A percentile compares a stretch with the other conserved stretches of the same genome.
Evolutionary conservation across 1,140 invertebrate genomes (phyloP).

Genomic region (Hormaphis cornu): DNA sequence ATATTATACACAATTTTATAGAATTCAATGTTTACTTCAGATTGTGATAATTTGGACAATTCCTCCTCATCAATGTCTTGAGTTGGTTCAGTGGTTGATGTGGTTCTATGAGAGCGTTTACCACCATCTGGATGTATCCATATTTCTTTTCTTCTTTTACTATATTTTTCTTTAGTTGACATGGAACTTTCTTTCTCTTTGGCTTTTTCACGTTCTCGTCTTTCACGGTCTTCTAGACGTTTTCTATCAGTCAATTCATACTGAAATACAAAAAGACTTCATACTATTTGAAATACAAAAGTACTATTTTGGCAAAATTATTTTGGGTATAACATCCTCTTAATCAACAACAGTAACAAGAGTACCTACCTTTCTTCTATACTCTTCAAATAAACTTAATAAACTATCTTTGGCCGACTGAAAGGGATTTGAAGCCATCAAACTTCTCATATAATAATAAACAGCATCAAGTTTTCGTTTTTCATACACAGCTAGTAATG

Average conservation of each 20-base stretch:
- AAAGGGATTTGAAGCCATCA: slow-evolving; percentile 88
- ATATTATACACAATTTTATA: slow-evolving; percentile 29
- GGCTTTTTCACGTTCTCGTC: slow-evolving; percentile 48
- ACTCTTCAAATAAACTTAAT: slow-evolving; percentile 82
- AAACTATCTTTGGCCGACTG: slow-evolving; percentile 80
- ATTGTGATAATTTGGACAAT: slow-evolving; percentile 43
- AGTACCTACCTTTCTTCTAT: slow-evolving; percentile 78
- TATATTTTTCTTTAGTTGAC: slow-evolving; percentile 37
- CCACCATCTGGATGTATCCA: slow-evolving; percentile 72
- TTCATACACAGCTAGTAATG: slow-evolving; percentile 79
- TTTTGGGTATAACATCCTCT: slow-evolving; percentile 29
- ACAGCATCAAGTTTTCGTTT: slow-evolving; percentile 92
- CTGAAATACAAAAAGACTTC: too few relatives aligned
- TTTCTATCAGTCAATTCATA: slow-evolving; percentile 71
- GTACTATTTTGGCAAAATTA: too few relatives aligned
- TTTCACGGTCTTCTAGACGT: slow-evolving; percentile 52
- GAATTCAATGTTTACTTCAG: slow-evolving; percentile 12
- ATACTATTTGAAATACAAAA: too few relatives aligned
- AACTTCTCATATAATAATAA: slow-evolving; percentile 90
- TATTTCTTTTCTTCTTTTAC: slow-evolving; percentile 57
- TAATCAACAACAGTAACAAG: background rate
- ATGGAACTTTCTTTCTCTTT: slow-evolving; percentile 49
- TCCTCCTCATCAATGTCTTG: slow-evolving; percentile 56
- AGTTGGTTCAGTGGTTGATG: slow-evolving; percentile 46
- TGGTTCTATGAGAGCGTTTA: slow-evolving; percentile 54